These are phyloP conservation scores for Mergus octosetaceus DNA, from an alignment of 2,797 vertebrate species.

Conservation along the genomic window DNA sequence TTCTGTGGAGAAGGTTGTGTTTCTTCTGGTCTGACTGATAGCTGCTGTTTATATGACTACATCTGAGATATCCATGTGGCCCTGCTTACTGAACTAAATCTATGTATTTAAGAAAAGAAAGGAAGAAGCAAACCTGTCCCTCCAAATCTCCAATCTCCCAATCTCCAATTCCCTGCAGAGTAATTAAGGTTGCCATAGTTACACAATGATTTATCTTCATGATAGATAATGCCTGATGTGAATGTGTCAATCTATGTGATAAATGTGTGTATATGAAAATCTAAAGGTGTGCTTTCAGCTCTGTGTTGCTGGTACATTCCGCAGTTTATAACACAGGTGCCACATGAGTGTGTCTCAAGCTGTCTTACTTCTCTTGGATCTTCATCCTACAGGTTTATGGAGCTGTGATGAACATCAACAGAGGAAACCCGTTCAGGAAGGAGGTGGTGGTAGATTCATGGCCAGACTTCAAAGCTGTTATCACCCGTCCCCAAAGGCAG, in stretches of 20 bases:
- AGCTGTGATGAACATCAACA: constrained; percentile 57
- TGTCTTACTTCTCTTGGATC: background rate
- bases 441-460: constrained; percentile 71
- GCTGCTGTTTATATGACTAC: background rate
- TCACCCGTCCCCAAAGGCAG: constrained; percentile 50
- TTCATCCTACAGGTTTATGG: constrained; percentile 61
- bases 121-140: background rate
- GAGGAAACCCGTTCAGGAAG: constrained; percentile 70
- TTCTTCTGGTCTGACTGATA: background rate
- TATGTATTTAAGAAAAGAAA: background rate
- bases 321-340: background rate
- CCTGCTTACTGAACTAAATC: background rate
- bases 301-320: background rate
- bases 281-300: background rate
- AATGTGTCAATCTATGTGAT: background rate
- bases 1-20: background rate
- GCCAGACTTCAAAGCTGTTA: constrained; percentile 71
- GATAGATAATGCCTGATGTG: background rate
- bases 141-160: too few relatives aligned
- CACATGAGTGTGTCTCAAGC: background rate
- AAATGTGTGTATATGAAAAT: background rate
- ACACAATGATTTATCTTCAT: background rate
- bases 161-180: background rate
- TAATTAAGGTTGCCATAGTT: background rate
- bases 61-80: background rate